Evolutionary conservation across 1,140 invertebrate genomes (phyloP), one percentile per base, ranked within the genome.

Genomic region (Papilio glaucus): DNA sequence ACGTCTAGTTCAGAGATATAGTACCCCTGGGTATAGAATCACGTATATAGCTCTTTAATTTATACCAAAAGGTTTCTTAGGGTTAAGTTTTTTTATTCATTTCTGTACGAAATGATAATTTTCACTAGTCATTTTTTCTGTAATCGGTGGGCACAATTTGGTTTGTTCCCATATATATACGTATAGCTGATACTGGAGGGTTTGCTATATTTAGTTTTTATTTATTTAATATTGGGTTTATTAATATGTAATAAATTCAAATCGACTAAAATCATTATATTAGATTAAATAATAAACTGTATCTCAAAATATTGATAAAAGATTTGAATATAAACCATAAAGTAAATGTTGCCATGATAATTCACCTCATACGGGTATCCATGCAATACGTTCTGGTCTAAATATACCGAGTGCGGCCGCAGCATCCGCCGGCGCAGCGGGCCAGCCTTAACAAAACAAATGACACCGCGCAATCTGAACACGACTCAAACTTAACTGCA

Each of bases 391-490:
- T 75, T 77, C 74, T 77, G 71, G 63, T 77, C 82, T 82, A 85
- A 84, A 84, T 79, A 80, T 85, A 85, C 69, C 49, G 67, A 61
- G 74, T 78, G 71, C 78, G 71, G 71, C 77, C 81, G 70, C 80
- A 77, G 79, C 83, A 84, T 85, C 84, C 84, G 83, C 70, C 75
- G 81, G 73, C 80, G 78, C 78, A 82, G 77, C 76, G 79, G 74
- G 75, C 74, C 77, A 69, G 73, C 79, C 81, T 77, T 80, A 79
- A 75, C 75, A 76, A 76, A 80, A 76, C 78, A 81, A 68, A 69
- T 67, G 33, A 8, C 24, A 70, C 15, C 57, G 33, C 21, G 57
- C 75, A 67, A 12, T 18, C 57, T 8, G 77, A 82, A 82, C 42
- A 49, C 71, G 18, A 79, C 82, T 61, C 67, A 77, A 82, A 69